Percentiles rank a stretch among this genome's conserved stretches.
phyloP scores from a whole-genome alignment of 2,113 vertebrate genomes.

The Cairina moschata region DNA sequence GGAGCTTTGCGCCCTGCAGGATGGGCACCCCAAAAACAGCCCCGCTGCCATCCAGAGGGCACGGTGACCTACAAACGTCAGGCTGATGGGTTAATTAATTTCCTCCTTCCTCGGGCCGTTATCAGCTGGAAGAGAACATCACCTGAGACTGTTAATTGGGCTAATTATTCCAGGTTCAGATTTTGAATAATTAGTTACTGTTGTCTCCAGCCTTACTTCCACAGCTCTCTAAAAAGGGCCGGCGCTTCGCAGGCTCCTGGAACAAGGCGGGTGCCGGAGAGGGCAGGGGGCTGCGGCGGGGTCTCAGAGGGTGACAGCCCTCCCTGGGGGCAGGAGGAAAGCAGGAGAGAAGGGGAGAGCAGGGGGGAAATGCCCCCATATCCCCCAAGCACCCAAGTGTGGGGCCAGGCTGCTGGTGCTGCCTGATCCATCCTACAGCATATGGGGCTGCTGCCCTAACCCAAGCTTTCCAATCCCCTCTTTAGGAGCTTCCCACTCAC shows the following conservation, averaged over 20 bases:
- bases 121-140: conserved; percentile 48
- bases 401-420: too few relatives aligned
- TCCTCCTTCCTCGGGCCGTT: neutral
- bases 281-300: neutral
- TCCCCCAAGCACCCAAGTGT: neutral
- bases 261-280: rapidly evolving
- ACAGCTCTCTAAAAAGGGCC: neutral
- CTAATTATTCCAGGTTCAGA: conserved; percentile 62
- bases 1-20: neutral
- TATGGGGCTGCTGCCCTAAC: rapidly evolving
- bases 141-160: conserved; percentile 71
- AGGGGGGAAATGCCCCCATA: neutral
- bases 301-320: neutral
- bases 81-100: conserved; percentile 59
- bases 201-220: conserved; percentile 26
- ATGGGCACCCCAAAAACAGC: rapidly evolving
- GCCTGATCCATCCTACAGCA: neutral
- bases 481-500: rapidly evolving
- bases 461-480: neutral
- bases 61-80: conserved; percentile 11
- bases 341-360: neutral
- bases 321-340: rapidly evolving
- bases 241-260: neutral
- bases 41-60: rapidly evolving
- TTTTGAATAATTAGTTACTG: conserved; percentile 67